phyloP scores from a whole-genome alignment of 2,888 invertebrate species.

The Bhutanitis thaidina region DNA sequence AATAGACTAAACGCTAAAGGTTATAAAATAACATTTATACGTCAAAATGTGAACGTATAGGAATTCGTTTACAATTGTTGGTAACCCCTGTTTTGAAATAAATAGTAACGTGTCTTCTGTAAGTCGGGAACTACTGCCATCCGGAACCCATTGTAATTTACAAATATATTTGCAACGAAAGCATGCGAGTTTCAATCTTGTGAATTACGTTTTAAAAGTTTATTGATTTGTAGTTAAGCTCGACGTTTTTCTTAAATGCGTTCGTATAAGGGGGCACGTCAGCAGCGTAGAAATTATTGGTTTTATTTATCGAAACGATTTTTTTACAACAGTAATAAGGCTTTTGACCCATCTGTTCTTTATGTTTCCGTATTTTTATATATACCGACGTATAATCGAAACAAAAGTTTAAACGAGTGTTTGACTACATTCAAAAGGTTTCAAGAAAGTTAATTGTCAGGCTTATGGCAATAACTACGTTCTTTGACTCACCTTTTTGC shows the following conservation, averaged over 20 bases:
- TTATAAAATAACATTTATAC: no score
- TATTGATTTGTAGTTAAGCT: not conserved
- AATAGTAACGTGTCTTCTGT: constrained; percentile 49
- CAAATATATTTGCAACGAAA: constrained; percentile 17
- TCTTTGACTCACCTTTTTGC: no score
- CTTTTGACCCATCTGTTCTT: not conserved
- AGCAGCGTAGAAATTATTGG: not conserved
- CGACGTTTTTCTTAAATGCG: constrained; percentile 6
- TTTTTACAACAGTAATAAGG: not conserved
- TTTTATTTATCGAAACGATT: not conserved
- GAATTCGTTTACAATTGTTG: constrained; percentile 11
- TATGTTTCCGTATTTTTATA: no score
- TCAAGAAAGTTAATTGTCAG: no score
- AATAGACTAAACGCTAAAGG: no score
- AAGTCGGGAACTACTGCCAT: constrained; percentile 48
- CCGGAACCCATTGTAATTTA: constrained; percentile 41
- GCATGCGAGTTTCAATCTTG: not conserved
- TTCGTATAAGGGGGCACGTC: constrained; percentile 2
- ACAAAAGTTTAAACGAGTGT: no score
- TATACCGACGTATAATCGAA: no score
- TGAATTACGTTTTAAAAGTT: not conserved
- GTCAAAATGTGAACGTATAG: no score
- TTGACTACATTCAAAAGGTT: no score
- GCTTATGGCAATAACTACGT: no score
- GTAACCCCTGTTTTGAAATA: constrained; percentile 40